Evolutionary conservation across 1,140 invertebrate genomes (phyloP), one percentile per base, ranked within the genome.

Genomic region (Bathynomus jamesi): DNA sequence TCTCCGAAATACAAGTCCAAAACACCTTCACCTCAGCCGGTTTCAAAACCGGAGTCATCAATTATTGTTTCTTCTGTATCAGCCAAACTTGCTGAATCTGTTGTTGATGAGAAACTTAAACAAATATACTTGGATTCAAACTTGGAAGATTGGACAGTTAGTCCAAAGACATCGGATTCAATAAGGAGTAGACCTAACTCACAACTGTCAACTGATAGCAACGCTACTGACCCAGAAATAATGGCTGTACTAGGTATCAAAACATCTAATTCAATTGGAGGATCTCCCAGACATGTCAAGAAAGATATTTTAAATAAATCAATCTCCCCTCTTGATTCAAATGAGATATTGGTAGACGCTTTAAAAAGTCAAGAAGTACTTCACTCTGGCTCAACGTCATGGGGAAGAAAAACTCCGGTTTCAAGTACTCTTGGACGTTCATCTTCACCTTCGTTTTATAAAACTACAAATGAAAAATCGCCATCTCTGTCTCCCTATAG

Each of bases 51-150:
- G 13, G 40, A 53, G 13, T 2, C 40, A 17, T 3, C 40, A 53
- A 53, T 53, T 17, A 53, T 53, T 53, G 40, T 53, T 53, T 17
- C 40, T 17, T 17, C 40, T 3, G 40, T 21, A 53, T 21, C 40
- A 53, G 13, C 40, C 53, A 74, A 74, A 64, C 73, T 67, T 65
- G 70, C 70, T 21, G 72, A 77, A 29, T 88, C 86, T 79, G 87
- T 86, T 72, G 87, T 90, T 77, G 88, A 90, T 77, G 87, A 90
- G 79, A 87, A 89, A 78, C 79, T 90, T 67, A 84, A 87, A 78
- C 87, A 87, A 79, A 85, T 90, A 63, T 89, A 89, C 74, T 83
- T 86, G 1, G 86, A 87, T 69, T 86, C 86, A 7, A 87, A 86
- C 46, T 79, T 85, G 61, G 89, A 91, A 74, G 89, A 87, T 78